Evolutionary conservation across 2,113 vertebrate species (phyloP).

Genomic region (Pimephales promelas): DNA sequence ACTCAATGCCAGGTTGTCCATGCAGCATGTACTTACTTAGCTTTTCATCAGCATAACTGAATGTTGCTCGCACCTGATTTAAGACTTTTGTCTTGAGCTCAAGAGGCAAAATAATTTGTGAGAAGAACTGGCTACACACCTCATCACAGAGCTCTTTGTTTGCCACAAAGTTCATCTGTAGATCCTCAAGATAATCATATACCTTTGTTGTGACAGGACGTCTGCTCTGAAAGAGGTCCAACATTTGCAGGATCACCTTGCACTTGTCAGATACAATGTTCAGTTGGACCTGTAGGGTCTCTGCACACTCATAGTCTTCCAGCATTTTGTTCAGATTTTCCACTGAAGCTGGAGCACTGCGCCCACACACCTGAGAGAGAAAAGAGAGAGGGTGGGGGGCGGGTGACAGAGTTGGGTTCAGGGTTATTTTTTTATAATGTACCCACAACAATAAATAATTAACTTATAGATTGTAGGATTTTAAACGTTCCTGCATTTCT

Average conservation of each 20-base stretch:
- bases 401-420: no score
- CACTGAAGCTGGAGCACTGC: background rate
- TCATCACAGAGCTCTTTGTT: constrained; percentile 37
- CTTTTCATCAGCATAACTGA: constrained; percentile 25
- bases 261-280: background rate
- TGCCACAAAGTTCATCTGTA: constrained; percentile 30
- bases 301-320: background rate
- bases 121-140: constrained; percentile 8
- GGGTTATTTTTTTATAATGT: no score
- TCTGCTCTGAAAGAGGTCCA: background rate
- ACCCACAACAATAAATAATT: no score
- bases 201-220: constrained; percentile 27
- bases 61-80: background rate
- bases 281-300: background rate
- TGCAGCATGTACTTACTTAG: constrained; percentile 31
- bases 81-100: background rate
- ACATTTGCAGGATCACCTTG: background rate
- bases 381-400: no score
- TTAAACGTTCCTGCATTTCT: background rate
- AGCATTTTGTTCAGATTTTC: background rate
- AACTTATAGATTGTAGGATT: no score
- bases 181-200: constrained; percentile 39
- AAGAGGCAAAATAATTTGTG: background rate
- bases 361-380: background rate
- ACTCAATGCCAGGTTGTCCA: constrained; percentile 17